Evolutionary conservation across 2,113 vertebrate species (phyloP).

Genomic region (Tragelaphus strepsiceros): DNA sequence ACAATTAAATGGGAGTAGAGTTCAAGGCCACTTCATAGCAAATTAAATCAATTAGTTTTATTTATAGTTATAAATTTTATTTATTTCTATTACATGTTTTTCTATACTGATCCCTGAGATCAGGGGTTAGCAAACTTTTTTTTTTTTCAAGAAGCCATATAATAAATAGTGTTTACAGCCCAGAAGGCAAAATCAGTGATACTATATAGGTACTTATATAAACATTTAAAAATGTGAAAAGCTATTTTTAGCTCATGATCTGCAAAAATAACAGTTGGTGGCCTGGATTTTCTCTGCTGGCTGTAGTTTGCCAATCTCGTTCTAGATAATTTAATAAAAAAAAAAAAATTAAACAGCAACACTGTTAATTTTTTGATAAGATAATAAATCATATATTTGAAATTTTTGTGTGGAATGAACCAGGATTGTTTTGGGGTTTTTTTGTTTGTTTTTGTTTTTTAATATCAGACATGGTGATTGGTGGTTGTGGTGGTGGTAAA

Average conservation of each 20-base stretch:
- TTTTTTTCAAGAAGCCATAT: neutral
- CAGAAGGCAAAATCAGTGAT: neutral
- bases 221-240: neutral
- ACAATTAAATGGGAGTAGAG: slow-evolving; percentile 52
- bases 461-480: neutral
- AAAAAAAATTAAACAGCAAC: neutral
- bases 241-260: neutral
- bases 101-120: neutral
- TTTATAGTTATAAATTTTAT: slow-evolving; percentile 28
- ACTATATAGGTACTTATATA: neutral
- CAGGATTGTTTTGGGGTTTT: neutral
- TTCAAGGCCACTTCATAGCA: slow-evolving; percentile 25
- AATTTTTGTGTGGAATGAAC: neutral
- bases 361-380: neutral
- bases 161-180: neutral
- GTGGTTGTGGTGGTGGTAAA: neutral
- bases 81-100: slow-evolving; percentile 21
- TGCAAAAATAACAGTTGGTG: neutral
- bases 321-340: neutral
- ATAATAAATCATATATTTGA: neutral
- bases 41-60: slow-evolving; percentile 64
- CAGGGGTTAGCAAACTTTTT: neutral
- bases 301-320: neutral
- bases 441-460: neutral
- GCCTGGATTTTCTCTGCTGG: neutral